phyloP scores from a whole-genome alignment of 2,888 invertebrate genomes.

The Anoncus sp. region DNA sequence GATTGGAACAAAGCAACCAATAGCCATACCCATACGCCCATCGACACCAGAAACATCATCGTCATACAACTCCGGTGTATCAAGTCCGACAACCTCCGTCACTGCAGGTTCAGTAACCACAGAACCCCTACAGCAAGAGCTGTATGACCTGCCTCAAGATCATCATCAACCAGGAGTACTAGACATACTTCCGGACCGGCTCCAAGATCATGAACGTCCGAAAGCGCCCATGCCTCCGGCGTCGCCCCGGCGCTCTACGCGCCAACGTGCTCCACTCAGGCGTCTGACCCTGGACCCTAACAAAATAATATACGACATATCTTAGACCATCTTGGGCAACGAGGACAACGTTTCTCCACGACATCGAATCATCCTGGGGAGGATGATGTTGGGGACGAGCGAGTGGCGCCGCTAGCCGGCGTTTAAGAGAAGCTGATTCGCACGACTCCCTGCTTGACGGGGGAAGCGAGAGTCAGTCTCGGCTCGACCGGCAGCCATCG shows the following conservation, averaged over 20 bases:
- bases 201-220: conserved; percentile 9
- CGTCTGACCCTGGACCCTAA: conserved; percentile 33
- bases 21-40: conserved; percentile 15
- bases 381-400: conserved; percentile 36
- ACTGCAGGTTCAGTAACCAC: neutral
- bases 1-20: conserved; percentile 18
- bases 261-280: conserved; percentile 26
- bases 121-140: conserved; percentile 21
- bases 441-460: conserved; percentile 39
- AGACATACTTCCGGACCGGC: conserved; percentile 21
- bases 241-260: conserved; percentile 27
- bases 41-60: conserved; percentile 19
- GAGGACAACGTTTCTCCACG: neutral
- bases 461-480: conserved; percentile 33
- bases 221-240: conserved; percentile 12
- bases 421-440: neutral
- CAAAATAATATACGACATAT: conserved; percentile 3
- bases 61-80: conserved; percentile 13
- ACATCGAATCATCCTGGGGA: conserved; percentile 30
- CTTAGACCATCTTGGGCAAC: neutral
- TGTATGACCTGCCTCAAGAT: conserved; percentile 14
- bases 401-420: conserved; percentile 3
- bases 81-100: neutral
- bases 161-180: conserved; percentile 7
- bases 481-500: conserved; percentile 9